A percentile compares a stretch with the other conserved stretches of the same genome.
Evolutionary conservation across 2,113 vertebrate species (phyloP).

Genomic region (Origma solitaria): DNA sequence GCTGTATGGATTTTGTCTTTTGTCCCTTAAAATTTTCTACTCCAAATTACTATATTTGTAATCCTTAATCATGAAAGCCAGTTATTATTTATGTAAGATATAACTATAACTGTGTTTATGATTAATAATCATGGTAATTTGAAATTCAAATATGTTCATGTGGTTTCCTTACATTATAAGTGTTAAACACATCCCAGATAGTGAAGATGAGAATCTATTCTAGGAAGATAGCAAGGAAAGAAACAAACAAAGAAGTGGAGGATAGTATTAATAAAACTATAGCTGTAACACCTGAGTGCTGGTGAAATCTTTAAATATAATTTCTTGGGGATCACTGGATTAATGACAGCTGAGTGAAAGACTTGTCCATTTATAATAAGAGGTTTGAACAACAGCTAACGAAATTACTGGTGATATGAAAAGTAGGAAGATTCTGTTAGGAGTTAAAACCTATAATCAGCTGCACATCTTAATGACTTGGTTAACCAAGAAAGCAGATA

Average conservation of each 20-base stretch:
- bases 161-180: background rate
- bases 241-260: background rate
- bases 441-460: background rate
- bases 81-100: background rate
- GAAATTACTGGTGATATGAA: background rate
- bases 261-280: background rate
- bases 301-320: background rate
- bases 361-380: background rate
- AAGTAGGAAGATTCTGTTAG: background rate
- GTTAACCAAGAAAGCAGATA: background rate
- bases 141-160: background rate
- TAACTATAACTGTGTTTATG: background rate
- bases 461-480: background rate
- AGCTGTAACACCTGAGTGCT: background rate
- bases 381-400: background rate
- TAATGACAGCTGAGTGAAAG: background rate
- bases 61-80: background rate
- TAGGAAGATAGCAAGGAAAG: background rate
- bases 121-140: background rate
- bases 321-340: background rate
- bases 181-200: background rate
- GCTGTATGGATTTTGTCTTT: background rate
- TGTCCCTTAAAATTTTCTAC: background rate
- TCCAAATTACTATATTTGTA: background rate
- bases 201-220: background rate